phyloP scores from a whole-genome alignment of 2,888 invertebrate genomes.

The Dichetophora obliterata region DNA sequence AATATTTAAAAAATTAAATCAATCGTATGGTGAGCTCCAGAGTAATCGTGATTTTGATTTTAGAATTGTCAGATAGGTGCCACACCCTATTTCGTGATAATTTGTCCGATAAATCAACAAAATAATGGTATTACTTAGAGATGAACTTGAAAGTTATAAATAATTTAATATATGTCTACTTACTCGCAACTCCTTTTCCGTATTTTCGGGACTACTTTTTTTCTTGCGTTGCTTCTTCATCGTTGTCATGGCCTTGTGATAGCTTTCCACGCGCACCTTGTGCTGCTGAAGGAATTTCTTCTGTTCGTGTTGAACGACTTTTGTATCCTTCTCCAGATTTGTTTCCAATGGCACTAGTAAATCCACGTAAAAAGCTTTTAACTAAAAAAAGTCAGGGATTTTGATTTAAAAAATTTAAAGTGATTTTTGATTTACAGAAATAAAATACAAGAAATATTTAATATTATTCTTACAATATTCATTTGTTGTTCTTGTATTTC shows the following conservation, averaged over 20 bases:
- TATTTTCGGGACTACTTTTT: slow-evolving; percentile 84
- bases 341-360: slow-evolving; percentile 92
- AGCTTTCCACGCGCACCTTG: slow-evolving; percentile 90
- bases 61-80: no score
- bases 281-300: slow-evolving; percentile 94
- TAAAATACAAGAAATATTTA: no score
- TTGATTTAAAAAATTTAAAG: not conserved
- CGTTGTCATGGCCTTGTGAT: slow-evolving; percentile 90
- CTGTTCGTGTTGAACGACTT: slow-evolving; percentile 88
- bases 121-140: no score
- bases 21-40: no score
- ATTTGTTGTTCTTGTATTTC: slow-evolving; percentile 95
- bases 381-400: slow-evolving; percentile 72
- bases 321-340: slow-evolving; percentile 93
- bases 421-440: not conserved
- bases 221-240: slow-evolving; percentile 94
- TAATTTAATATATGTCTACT: slow-evolving; percentile 36
- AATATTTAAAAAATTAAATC: no score
- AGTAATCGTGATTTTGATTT: no score
- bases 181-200: slow-evolving; percentile 93
- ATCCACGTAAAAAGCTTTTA: slow-evolving; percentile 95
- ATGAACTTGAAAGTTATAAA: not conserved
- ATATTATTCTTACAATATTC: slow-evolving; percentile 85
- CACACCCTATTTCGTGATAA: no score
- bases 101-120: no score